Conservation (phyloP, 1,140 invertebrate species). For the Eriocheir sinensis region DNA sequence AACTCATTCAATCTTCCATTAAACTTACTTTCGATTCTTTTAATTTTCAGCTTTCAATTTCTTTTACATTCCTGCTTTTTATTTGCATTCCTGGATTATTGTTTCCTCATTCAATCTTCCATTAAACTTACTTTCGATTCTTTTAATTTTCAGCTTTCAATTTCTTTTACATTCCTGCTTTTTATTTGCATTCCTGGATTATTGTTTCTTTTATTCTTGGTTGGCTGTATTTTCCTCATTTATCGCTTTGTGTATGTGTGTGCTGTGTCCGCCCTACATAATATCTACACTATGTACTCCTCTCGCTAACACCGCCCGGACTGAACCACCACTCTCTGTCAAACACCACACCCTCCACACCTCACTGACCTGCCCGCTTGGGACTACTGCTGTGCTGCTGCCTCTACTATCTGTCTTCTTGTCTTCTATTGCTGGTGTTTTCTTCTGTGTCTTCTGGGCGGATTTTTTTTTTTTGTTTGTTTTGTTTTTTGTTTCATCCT, state of each 20-base stretch:
- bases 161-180: not conserved
- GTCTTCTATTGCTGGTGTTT: not conserved
- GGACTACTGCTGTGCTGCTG: not conserved
- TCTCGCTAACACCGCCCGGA: too few species aligned
- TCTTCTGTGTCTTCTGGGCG: not conserved
- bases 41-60: not conserved
- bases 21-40: not conserved
- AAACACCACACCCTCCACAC: too few species aligned
- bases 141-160: too few species aligned
- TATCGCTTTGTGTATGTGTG: not conserved
- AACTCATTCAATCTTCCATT: not conserved
- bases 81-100: not conserved
- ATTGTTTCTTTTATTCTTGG: not conserved
- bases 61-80: not conserved
- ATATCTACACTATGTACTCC: conserved; percentile 4
- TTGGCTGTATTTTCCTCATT: not conserved
- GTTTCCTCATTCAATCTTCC: not conserved
- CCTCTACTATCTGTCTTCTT: too few species aligned
- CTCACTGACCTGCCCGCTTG: too few species aligned
- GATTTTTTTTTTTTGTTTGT: not conserved
- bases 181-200: not conserved
- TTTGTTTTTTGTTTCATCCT: not conserved
- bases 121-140: too few species aligned
- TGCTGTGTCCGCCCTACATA: not conserved
- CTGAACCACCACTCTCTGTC: too few species aligned